Evolutionary conservation across 2,113 vertebrate species (phyloP), one percentile per base, ranked within the genome.

Genomic region (Ptilonorhynchus violaceus): DNA sequence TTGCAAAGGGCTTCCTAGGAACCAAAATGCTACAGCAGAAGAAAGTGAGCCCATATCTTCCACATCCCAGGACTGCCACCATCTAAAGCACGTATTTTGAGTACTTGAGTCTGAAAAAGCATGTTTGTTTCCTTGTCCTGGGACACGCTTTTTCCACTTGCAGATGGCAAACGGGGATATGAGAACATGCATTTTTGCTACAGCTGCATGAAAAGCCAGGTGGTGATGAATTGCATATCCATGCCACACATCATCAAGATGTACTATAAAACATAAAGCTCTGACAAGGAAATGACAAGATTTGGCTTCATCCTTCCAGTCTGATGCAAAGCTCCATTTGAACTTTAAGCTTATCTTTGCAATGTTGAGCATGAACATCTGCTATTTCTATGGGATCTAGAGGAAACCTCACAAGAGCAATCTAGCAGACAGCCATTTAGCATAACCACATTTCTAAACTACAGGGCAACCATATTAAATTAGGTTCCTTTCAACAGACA

Each of bases 301-400:
- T 79, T 78, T 93, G 80, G 30, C 62, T 92, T 94, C 41, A 81
- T 78, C 50, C 72, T 94, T 85, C 44, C 49, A 91, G 53, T 49
- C 70, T 91, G 41, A 93, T 87, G 83, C 58, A 95, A 92, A 93
- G 66, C 77, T 92, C 88, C 68, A 91, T 93, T 77, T 91, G 76
- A 90, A 91, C 76, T 86, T 86, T 55, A 88, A 67, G 73, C 85
- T 92, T 80, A 92, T 77, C 82, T 90, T 83, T 72, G 63, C 83
- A 60, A 60, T 50, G 41, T 18, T 56, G 69, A 96, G 56, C 20
- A 6, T 39, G 85, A 93, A 92, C 93, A 95, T 82, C 93, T 96
- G 90, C 93, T 77, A 25, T 41, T 93, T 90, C 83, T 80, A 74
- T 20, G 69, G 73, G 64, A 93, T 91, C 28, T 53, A 76, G 67